Conservation (phyloP, 2,888 invertebrate species). For the Zaprionus obscuricornis region DNA sequence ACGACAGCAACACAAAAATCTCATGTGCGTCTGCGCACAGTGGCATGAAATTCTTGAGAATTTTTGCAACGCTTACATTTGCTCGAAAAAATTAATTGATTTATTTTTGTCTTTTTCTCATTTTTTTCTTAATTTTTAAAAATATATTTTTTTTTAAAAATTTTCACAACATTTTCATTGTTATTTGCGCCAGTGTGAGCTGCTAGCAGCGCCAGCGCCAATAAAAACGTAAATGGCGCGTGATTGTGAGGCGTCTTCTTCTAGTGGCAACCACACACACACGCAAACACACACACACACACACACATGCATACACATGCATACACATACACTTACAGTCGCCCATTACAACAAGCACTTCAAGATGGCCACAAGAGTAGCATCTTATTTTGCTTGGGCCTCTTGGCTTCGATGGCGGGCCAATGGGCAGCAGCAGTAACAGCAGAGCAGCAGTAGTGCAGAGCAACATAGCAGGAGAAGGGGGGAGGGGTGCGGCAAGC, state of each 20-base stretch:
- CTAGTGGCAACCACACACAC: slow-evolving; percentile 36
- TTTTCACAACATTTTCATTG: too few relatives aligned
- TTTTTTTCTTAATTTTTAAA: too few relatives aligned
- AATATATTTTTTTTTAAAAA: too few relatives aligned
- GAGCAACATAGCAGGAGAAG: not conserved
- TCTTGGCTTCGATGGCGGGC: slow-evolving; percentile 72
- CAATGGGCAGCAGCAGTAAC: slow-evolving; percentile 29
- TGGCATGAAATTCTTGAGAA: slow-evolving; percentile 15
- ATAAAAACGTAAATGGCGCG: slow-evolving; percentile 75
- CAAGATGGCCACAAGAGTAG: slow-evolving; percentile 78
- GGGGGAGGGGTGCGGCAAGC: not conserved
- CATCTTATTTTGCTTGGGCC: slow-evolving; percentile 71
- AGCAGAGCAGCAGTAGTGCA: not conserved
- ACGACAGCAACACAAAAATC: slow-evolving; percentile 49
- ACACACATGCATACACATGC: slow-evolving; percentile 17
- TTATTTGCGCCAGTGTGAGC: slow-evolving; percentile 61
- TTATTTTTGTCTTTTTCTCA: too few relatives aligned
- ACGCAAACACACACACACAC: slow-evolving; percentile 11
- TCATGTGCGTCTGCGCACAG: slow-evolving; percentile 39
- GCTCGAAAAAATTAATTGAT: too few relatives aligned
- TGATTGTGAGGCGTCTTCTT: slow-evolving; percentile 72
- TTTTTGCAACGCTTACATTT: too few relatives aligned
- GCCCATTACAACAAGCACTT: slow-evolving; percentile 75
- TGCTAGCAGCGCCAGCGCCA: slow-evolving; percentile 64
- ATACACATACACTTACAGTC: slow-evolving; percentile 23